A percentile compares a stretch with the other conserved stretches of the same genome.
phyloP scores from a whole-genome alignment of 2,797 vertebrate species.

The Eupleurogrammus muticus region DNA sequence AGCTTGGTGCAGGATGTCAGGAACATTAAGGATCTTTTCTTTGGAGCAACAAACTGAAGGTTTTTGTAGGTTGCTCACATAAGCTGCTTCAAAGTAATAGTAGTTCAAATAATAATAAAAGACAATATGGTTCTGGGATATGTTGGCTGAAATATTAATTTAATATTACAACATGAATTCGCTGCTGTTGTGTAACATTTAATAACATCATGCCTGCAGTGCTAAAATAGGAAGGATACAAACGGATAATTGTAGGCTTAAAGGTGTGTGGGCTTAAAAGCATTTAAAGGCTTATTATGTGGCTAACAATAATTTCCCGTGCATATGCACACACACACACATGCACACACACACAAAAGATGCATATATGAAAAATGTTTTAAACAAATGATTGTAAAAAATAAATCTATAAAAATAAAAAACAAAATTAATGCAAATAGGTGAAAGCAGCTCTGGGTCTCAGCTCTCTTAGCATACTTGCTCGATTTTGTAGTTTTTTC shows the following conservation, averaged over 20 bases:
- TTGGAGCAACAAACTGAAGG: slow-evolving; percentile 29
- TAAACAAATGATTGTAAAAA: too few relatives aligned
- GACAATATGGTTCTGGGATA: not conserved
- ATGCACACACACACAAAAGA: slow-evolving; percentile 32
- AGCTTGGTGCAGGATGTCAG: slow-evolving; percentile 19
- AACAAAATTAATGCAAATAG: too few relatives aligned
- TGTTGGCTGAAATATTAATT: slow-evolving; percentile 14
- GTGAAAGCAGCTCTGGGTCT: too few relatives aligned
- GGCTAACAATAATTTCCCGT: slow-evolving; percentile 56
- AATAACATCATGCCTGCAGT: slow-evolving; percentile 34
- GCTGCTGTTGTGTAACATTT: slow-evolving; percentile 44
- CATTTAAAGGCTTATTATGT: slow-evolving; percentile 51
- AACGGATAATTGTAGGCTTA: slow-evolving; percentile 42
- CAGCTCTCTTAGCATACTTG: too few relatives aligned
- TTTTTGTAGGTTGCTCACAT: slow-evolving; percentile 46
- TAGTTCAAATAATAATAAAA: slow-evolving; percentile 2
- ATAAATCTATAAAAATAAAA: too few relatives aligned
- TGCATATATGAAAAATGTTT: too few relatives aligned
- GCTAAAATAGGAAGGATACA: slow-evolving; percentile 42
- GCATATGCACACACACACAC: slow-evolving; percentile 23
- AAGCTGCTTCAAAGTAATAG: slow-evolving; percentile 62
- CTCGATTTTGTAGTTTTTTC: too few relatives aligned
- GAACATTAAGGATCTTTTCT: slow-evolving; percentile 21
- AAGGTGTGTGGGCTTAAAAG: slow-evolving; percentile 52
- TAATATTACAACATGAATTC: slow-evolving; percentile 27